Evolutionary conservation across 2,113 vertebrate genomes (phyloP).

Genomic region (Hemichromis elongatus): DNA sequence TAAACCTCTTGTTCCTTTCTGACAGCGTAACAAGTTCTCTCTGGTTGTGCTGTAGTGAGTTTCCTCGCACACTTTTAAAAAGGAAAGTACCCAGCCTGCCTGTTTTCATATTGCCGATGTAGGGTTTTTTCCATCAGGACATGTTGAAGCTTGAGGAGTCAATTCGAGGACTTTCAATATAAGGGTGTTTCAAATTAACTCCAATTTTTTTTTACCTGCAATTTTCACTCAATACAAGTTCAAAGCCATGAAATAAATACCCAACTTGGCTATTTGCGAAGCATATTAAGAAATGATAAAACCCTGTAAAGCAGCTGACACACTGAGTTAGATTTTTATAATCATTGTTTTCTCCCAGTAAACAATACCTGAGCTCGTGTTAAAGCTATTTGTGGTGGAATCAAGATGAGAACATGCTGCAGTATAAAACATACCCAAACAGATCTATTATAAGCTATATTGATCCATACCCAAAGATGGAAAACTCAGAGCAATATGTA

Average conservation of each 20-base stretch:
- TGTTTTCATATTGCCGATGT: not conserved
- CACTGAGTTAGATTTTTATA: not conserved
- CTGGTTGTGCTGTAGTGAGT: not conserved
- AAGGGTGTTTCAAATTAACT: not conserved
- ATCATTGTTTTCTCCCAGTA: constrained; percentile 1
- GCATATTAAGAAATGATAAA: constrained; percentile 12
- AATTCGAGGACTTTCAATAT: not conserved
- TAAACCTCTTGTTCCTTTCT: not conserved
- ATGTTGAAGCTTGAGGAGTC: not conserved
- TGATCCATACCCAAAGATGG: constrained; percentile 49
- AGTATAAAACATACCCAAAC: constrained; percentile 47
- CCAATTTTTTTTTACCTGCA: not conserved
- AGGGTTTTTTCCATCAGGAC: not conserved
- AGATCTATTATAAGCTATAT: constrained; percentile 62
- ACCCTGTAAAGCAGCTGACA: not conserved
- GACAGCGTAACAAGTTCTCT: not conserved
- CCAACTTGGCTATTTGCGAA: not conserved
- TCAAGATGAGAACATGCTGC: constrained; percentile 32
- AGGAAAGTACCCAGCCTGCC: not conserved
- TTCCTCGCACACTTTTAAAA: not conserved
- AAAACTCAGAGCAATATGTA: constrained; percentile 39
- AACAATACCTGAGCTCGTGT: constrained; percentile 18
- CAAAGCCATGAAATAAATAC: not conserved
- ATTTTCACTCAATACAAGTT: not conserved
- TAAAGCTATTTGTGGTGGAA: constrained; percentile 34